These are phyloP conservation scores for Enteromius afrohamiltoni DNA, from an alignment of 2,797 vertebrate species.

Conservation along the genomic window DNA sequence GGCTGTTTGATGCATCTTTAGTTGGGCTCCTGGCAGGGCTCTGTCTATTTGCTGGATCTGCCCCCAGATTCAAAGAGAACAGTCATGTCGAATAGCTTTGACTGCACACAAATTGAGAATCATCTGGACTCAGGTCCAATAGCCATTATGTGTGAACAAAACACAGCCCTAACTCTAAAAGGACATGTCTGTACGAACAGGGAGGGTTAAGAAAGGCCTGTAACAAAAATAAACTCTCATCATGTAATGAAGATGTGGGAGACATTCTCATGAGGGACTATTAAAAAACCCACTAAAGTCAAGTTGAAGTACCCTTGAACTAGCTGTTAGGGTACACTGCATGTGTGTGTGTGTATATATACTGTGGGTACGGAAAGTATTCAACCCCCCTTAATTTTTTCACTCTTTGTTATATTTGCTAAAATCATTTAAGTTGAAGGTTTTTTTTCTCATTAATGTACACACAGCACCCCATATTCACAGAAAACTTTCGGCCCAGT, in stretches of 20 bases:
- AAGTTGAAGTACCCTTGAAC: background rate
- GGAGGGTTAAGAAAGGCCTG: conserved; percentile 21
- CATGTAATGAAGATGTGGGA: conserved; percentile 42
- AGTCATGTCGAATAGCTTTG: conserved; percentile 49
- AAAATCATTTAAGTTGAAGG: too few relatives aligned
- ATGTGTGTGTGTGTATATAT: too few relatives aligned
- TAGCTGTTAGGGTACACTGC: background rate
- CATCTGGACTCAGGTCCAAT: conserved; percentile 52
- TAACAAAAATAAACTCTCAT: conserved; percentile 21
- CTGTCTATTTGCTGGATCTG: conserved; percentile 43
- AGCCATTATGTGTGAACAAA: conserved; percentile 38
- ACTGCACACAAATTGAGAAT: conserved; percentile 59
- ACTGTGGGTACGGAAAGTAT: too few relatives aligned
- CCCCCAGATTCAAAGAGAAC: conserved; percentile 60
- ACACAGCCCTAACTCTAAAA: conserved; percentile 28
- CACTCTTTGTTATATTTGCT: too few relatives aligned
- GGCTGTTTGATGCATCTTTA: conserved; percentile 53
- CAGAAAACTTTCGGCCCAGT: too few relatives aligned
- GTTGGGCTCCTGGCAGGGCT: conserved; percentile 35
- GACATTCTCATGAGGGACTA: background rate
- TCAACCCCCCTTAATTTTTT: too few relatives aligned
- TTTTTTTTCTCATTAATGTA: too few relatives aligned
- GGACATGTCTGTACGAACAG: background rate
- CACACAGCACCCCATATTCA: too few relatives aligned
- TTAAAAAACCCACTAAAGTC: background rate